Evolutionary conservation across 2,888 invertebrate species (phyloP).

Genomic region (Philopedon plagiatum): DNA sequence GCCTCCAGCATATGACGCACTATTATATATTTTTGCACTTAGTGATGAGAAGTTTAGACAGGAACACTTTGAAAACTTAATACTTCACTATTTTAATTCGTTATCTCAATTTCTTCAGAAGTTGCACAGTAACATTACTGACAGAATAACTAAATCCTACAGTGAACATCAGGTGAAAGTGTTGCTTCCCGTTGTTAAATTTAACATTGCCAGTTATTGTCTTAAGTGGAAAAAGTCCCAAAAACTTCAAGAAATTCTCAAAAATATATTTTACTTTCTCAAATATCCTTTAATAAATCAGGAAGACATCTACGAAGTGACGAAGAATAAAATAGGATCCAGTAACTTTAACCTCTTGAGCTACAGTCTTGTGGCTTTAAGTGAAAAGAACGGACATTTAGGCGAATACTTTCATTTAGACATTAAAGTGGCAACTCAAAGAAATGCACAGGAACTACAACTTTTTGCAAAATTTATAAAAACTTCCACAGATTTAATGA

Average conservation of each 20-base stretch:
- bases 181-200: slow-evolving; percentile 33
- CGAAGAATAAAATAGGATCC: slow-evolving; percentile 53
- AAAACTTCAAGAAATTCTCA: neutral
- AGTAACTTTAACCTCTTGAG: slow-evolving; percentile 51
- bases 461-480: slow-evolving; percentile 36
- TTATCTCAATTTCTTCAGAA: slow-evolving; percentile 1
- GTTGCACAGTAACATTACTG: neutral
- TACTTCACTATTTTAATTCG: slow-evolving; percentile 35
- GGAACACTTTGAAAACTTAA: slow-evolving; percentile 36
- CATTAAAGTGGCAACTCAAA: slow-evolving; percentile 36
- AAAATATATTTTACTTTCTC: slow-evolving; percentile 26
- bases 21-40: slow-evolving; percentile 35
- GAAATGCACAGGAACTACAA: neutral
- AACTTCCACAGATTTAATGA: neutral
- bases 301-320: slow-evolving; percentile 57
- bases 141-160: neutral
- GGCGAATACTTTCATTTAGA: slow-evolving; percentile 58
- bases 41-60: slow-evolving; percentile 39
- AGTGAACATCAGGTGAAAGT: slow-evolving; percentile 3
- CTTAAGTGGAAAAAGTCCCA: neutral
- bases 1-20: slow-evolving; percentile 39
- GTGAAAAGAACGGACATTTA: slow-evolving; percentile 57
- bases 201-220: neutral
- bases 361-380: slow-evolving; percentile 50
- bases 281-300: slow-evolving; percentile 47